These are phyloP conservation scores for Papilio helenus DNA, from an alignment of 1,140 invertebrate species.

Conservation along the genomic window DNA sequence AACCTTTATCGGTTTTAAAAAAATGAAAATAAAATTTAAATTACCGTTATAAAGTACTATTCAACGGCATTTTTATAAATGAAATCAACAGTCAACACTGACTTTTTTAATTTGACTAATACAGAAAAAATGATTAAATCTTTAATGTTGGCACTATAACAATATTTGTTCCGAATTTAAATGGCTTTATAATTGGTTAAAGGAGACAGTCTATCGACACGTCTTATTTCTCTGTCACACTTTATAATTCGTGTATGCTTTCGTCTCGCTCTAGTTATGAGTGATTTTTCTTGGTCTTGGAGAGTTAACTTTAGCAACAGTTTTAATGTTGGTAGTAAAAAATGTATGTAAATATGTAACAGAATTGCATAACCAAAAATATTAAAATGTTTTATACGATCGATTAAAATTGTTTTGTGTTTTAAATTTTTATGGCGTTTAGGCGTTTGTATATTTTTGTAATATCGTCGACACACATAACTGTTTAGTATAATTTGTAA, in stretches of 20 bases:
- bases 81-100: background rate
- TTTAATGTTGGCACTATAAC: background rate
- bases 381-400: background rate
- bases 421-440: background rate
- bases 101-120: background rate
- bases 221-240: background rate
- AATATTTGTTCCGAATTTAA: background rate
- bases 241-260: background rate
- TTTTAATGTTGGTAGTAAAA: conserved; percentile 1
- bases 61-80: background rate
- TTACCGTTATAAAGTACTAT: background rate
- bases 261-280: background rate
- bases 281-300: background rate
- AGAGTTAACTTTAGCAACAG: background rate
- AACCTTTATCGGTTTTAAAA: background rate
- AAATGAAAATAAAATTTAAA: background rate
- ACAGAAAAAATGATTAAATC: background rate
- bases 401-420: background rate
- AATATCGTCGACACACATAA: background rate
- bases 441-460: background rate
- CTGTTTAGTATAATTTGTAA: background rate
- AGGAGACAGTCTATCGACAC: background rate
- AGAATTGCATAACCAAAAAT: background rate
- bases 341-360: conserved; percentile 1
- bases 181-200: no score